Base-by-base conservation (phyloP, 2,888 invertebrate species). In the Lydus trimaculatus region DNA sequence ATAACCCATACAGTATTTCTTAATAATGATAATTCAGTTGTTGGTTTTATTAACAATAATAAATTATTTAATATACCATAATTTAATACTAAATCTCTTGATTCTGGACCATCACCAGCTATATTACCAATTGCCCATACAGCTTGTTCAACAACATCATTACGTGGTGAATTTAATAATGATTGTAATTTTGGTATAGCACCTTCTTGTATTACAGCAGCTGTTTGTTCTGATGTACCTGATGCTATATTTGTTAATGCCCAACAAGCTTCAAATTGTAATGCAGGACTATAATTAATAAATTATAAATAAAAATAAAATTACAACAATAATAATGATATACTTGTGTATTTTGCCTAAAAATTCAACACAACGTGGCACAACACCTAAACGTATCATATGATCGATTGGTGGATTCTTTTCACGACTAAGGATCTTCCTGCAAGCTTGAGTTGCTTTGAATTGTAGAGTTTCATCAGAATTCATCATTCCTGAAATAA, bases 101-200 rank as follows among this genome's bases (percentile, higher is more conserved):
- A 89, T 15, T 85, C 86, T 0, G 95, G 89, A 0, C 95, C 94
- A 84, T 96, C 95, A 39, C 98, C 98, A 9, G 98, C 97, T 78
- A 99, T 96, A 86, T 99, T 99, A 96, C 98, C 99, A 95, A 98
- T 87, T 0, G 98, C 98, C 99, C 99, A 98, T 0, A 97, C 95
- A n/a, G 96, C 92, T 84, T 98, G 97, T 81, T 98, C 97, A 0
- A 94, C 92, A 0, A 94, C 91, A 74, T 92, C 90, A 0, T 89
- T 85, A 48, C 90, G 87, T 1, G 89, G 86, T 0, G 94, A 92
- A 8, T 88, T 85, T 0, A 98, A 85, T 15, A 99, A 87, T 0
- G 86, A 82, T 25, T 97, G 90, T 63, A 99, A 89, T 69, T 91
- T 91, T 0, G 94, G 94, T 25, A 99, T 89, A 0, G 96, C 97